These are phyloP conservation scores for Eudyptes chrysolophus DNA, from an alignment of 2,113 vertebrate genomes.

Conservation along the genomic window DNA sequence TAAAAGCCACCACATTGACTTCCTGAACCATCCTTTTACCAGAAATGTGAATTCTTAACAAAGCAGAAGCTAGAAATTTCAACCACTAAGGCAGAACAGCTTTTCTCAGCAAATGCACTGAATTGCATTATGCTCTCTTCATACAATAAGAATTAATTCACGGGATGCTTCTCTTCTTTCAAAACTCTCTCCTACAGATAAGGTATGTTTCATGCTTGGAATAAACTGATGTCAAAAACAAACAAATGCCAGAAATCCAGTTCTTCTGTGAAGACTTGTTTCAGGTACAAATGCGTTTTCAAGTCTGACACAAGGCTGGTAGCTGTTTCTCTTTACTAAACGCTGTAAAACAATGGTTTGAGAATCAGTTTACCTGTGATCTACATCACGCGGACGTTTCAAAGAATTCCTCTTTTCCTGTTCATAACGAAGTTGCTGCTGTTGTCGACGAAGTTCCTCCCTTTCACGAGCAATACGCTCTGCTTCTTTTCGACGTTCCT, in stretches of 20 bases:
- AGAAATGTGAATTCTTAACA: not conserved
- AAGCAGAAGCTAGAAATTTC: not conserved
- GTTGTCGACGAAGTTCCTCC: conserved; percentile 92
- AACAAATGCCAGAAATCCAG: not conserved
- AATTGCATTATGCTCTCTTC: not conserved
- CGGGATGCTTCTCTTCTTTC: not conserved
- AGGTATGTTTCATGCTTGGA: not conserved
- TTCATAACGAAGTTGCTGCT: conserved; percentile 97
- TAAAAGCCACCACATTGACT: not conserved
- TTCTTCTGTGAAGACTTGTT: not conserved
- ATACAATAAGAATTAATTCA: not conserved
- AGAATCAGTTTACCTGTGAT: conserved; percentile 81
- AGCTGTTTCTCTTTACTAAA: not conserved
- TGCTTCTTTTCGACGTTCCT: conserved; percentile 96
- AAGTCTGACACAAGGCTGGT: not conserved
- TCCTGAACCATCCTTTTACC: not conserved
- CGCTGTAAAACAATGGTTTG: not conserved
- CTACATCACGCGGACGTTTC: conserved; percentile 92
- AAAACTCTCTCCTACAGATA: not conserved
- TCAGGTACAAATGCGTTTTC: not conserved
- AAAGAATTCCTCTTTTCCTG: conserved; percentile 95
- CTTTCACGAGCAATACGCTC: conserved; percentile 92
- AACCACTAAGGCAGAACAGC: not conserved
- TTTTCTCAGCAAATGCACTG: not conserved
- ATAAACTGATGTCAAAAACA: not conserved